Base-by-base conservation (phyloP, 2,888 invertebrate genomes). In the Erannis defoliaria region DNA sequence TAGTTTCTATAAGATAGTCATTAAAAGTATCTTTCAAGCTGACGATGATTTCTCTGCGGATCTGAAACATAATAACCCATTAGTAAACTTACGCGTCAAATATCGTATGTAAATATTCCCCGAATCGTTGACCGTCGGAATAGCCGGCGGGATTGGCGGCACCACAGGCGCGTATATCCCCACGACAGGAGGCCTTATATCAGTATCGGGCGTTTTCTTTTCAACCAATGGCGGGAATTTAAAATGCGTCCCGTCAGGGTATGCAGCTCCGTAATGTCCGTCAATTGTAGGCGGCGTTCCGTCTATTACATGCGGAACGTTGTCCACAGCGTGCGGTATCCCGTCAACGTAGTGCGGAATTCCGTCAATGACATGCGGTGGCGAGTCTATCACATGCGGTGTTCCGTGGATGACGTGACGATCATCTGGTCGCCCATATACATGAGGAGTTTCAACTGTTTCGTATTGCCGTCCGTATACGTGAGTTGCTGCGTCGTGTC, bases 21-120 rank as follows among this genome's bases (percentile, higher is more conserved):
- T 18, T 46, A 3, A 31, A 46, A 43, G 9, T 3, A 10, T 16
- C 16, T 5, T 18, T 46, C 1, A 18, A 35, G 31, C 38, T 29
- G n/a, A 5, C 23, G 5, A 16, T 9, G 23, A 35, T 26, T 29
- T 19, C 35, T 43, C 40, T 37, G 35, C 12, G 14, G 4, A 55
- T 65, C 90, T 90, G 89, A 55, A 90, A 90, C 85, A 87, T 68
- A 86, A 75, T 57, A 79, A 70, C 54, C n/a, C 14, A 63, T 71
- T 62, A 71, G 26, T 59, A 63, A 74, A 91, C 92, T 93, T 89
- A 93, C 92, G 91, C 87, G 92, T 92, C 45, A 93, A 76, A 72
- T 91, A 93, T 75, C 85, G 84, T 78, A 93, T 93, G 82, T 82
- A 90, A 74, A 88, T 78, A 70, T 80, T 85, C 55, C 76, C 77